Base-by-base conservation (phyloP, 2,888 invertebrate species). In the Megalurothrips usitatus region DNA sequence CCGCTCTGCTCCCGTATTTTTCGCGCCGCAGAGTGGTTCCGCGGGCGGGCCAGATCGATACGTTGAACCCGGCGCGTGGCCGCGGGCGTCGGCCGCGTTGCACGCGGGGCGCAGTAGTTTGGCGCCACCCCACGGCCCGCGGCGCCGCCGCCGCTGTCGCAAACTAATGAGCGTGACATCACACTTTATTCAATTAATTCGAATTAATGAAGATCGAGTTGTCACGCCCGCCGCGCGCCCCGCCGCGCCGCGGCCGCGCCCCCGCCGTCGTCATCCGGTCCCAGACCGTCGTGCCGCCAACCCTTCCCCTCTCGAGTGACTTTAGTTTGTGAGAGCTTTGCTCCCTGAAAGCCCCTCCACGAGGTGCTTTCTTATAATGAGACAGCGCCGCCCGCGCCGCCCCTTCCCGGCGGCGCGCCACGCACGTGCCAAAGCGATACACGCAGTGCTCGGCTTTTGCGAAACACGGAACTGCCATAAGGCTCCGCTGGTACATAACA, bases 201-300 rank as follows among this genome's bases (percentile, higher is more conserved):
- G 68, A 75, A 12, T 75, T 75, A 75, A 75, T 75, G 68, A 75
- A 75, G 68, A 75, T 75, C 68, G 68, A 75, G 52, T 14, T 58
- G 12, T 19, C 19, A 52, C 52, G 52, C 52, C 52, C 10, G 52
- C 19, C 52, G 52, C 52, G 52, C 52, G 12, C 14, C 52, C 12
- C 52, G 52, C 14, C 14, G 52, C 52, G 52, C 6, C 52, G 52
- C 6, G 52, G 52, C 6, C 14, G 14, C 6, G 52, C 3, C 34
- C 34, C 34, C 34, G 34, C 3, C 3, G 34, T 2, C 6, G 34
- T 43, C 6, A 6, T 43, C 3, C 34, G 34, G 34, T 6, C 34
- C 34, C 34, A 4, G 34, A 2, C 34, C n/a, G n/a, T n/a, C n/a
- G n/a, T n/a, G 6, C 34, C 34, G 34, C 34, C 6, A 43, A 43